phyloP scores from a whole-genome alignment of 2,797 vertebrate species.

The Esox lucius region DNA sequence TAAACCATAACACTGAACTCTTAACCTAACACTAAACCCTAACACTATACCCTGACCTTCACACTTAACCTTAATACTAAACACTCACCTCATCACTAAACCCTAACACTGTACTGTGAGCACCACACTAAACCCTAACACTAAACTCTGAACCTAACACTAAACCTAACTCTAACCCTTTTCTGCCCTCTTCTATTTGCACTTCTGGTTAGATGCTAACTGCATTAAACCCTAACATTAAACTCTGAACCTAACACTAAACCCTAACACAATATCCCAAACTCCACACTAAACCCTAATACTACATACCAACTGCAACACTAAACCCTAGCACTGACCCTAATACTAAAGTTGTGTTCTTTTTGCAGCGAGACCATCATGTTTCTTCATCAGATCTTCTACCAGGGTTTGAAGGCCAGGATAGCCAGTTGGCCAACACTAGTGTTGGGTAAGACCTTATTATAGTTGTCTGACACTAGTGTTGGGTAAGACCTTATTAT shows the following conservation, averaged over 20 bases:
- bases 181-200: no score
- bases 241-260: neutral
- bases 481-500: no score
- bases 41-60: neutral
- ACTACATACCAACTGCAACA: neutral
- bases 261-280: neutral
- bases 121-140: neutral
- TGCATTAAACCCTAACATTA: no score
- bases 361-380: constrained; percentile 94
- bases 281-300: neutral
- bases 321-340: neutral
- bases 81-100: neutral
- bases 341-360: neutral
- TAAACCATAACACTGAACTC: no score
- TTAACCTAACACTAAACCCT: neutral
- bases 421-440: constrained; percentile 98
- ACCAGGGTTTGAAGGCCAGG: constrained; percentile 95
- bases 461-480: no score
- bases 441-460: constrained; percentile 92
- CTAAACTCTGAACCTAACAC: neutral
- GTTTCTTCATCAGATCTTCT: constrained; percentile 99
- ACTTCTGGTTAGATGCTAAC: no score
- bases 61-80: neutral
- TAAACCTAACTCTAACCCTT: no score
- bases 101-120: neutral